phyloP scores from a whole-genome alignment of 1,140 invertebrate genomes.

The Saccostrea cuccullata region DNA sequence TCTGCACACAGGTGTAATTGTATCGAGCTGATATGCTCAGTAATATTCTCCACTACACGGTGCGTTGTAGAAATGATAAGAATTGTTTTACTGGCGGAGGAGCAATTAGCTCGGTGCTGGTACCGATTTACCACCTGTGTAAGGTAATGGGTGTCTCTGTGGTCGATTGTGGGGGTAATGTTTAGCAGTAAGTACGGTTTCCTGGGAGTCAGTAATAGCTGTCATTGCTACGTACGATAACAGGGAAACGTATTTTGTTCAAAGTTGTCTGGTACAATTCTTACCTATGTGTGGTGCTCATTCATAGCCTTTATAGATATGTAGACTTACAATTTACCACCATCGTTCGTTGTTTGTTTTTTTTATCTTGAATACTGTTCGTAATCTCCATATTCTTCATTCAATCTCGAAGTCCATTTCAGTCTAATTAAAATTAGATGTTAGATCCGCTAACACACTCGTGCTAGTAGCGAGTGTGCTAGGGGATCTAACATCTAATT shows the following conservation, averaged over 20 bases:
- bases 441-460: too few species aligned
- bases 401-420: too few species aligned
- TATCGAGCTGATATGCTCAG: background rate
- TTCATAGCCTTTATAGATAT: too few species aligned
- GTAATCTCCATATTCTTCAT: too few species aligned
- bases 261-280: background rate
- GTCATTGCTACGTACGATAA: background rate
- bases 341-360: too few species aligned
- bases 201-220: background rate
- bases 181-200: background rate
- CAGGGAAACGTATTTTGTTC: background rate
- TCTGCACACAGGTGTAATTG: background rate
- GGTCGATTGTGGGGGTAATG: background rate
- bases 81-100: background rate
- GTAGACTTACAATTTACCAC: too few species aligned
- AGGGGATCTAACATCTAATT: too few species aligned
- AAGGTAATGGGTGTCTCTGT: background rate
- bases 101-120: conserved; percentile 18
- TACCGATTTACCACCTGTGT: conserved; percentile 22
- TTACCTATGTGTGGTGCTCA: background rate
- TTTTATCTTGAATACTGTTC: too few species aligned
- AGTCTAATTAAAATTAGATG: too few species aligned
- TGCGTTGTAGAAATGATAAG: background rate
- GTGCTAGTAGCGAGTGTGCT: too few species aligned
- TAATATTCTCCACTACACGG: background rate